Evolutionary conservation across 2,888 invertebrate species (phyloP).

Genomic region (Allacma fusca): DNA sequence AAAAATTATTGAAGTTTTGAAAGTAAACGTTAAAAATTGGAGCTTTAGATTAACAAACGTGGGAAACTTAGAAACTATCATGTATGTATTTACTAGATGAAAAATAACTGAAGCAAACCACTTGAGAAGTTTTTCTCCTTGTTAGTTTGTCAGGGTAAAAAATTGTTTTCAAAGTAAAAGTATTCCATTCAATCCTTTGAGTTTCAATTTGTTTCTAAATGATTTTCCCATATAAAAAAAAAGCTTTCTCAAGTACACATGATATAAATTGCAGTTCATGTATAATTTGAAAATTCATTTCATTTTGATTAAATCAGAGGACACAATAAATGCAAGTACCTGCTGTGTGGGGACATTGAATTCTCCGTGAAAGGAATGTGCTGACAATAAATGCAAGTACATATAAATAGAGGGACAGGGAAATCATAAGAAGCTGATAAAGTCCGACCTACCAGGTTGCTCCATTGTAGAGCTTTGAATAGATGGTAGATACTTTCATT

Average conservation of each 20-base stretch:
- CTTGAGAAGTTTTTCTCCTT: neutral
- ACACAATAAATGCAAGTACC: neutral
- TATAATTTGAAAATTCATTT: neutral
- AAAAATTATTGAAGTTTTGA: too few relatives aligned
- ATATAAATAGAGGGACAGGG: neutral
- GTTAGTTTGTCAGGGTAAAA: neutral
- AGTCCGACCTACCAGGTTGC: neutral
- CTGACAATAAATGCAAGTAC: neutral
- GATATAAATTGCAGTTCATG: neutral
- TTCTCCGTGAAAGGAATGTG: neutral
- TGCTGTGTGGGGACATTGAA: neutral
- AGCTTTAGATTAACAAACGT: too few relatives aligned
- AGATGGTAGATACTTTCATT: neutral
- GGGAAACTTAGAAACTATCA: too few relatives aligned
- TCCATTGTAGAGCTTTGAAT: neutral
- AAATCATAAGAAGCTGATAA: neutral
- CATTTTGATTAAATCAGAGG: neutral
- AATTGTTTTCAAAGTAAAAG: neutral
- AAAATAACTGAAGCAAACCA: neutral
- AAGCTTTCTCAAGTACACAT: neutral
- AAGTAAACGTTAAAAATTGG: too few relatives aligned
- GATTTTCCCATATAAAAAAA: neutral
- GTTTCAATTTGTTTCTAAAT: neutral
- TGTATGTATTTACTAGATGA: too few relatives aligned
- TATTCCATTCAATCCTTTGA: neutral